phyloP scores from a whole-genome alignment of 1,140 invertebrate genomes.

The Anoplolepis gracilipes region DNA sequence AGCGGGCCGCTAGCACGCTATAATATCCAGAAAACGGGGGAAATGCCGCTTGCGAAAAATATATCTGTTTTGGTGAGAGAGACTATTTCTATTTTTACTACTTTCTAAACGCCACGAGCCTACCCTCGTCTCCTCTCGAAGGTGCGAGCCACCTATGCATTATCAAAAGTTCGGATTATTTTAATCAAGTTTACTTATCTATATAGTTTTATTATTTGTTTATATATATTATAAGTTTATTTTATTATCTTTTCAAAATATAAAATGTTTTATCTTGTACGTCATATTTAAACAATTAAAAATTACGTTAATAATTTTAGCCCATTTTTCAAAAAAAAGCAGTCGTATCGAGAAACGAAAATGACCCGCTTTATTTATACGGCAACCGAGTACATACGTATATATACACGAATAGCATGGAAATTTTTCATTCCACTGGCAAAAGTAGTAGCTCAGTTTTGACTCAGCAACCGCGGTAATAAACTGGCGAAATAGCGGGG shows the following conservation, averaged over 20 bases:
- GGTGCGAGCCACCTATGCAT: background rate
- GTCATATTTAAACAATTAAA: background rate
- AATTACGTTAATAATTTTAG: background rate
- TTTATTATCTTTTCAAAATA: background rate
- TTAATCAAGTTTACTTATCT: background rate
- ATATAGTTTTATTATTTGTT: background rate
- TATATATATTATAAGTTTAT: background rate
- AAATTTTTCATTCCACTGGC: constrained; percentile 4
- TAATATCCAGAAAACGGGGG: constrained; percentile 61
- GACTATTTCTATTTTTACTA: background rate
- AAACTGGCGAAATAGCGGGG: background rate
- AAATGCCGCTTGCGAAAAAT: constrained; percentile 16
- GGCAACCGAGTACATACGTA: background rate
- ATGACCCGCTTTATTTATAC: constrained; percentile 7
- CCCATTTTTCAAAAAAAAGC: background rate
- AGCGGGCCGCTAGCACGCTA: constrained; percentile 59
- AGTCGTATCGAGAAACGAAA: background rate
- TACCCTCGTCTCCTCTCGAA: background rate
- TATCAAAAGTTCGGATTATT: background rate
- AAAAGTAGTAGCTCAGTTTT: background rate
- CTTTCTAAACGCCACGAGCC: background rate
- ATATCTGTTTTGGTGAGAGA: constrained; percentile 6
- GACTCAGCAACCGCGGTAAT: background rate
- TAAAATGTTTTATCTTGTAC: too few relatives aligned
- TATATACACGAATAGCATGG: background rate